These are phyloP conservation scores for Cygnus atratus DNA, from an alignment of 2,113 vertebrate species.

Conservation along the genomic window DNA sequence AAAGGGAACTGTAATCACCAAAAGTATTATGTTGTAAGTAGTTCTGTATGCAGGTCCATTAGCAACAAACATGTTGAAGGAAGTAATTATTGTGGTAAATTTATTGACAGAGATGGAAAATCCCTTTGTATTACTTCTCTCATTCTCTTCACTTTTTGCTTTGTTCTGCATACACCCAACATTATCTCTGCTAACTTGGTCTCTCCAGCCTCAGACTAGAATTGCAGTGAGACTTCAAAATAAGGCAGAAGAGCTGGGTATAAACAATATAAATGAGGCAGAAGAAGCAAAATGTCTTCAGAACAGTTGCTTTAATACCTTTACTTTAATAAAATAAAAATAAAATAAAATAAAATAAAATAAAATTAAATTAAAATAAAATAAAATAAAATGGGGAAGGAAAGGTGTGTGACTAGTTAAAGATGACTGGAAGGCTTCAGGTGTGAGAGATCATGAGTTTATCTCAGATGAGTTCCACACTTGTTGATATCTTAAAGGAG, in stretches of 20 bases:
- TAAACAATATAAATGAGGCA: neutral
- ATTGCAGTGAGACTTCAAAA: neutral
- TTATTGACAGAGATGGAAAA: conserved; percentile 65
- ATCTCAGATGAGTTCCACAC: neutral
- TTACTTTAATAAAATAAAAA: neutral
- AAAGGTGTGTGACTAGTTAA: neutral
- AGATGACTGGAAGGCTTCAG: neutral
- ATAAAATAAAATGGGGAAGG: neutral
- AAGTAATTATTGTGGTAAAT: conserved; percentile 58
- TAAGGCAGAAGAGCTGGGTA: neutral
- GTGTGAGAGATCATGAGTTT: neutral
- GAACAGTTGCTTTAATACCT: neutral
- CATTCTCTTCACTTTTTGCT: conserved; percentile 42
- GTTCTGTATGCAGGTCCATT: conserved; percentile 19
- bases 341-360: neutral
- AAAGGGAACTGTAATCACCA: neutral
- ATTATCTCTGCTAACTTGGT: neutral
- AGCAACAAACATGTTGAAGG: conserved; percentile 11
- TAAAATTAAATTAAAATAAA: neutral
- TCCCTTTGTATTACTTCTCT: conserved; percentile 58
- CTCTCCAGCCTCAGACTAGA: neutral
- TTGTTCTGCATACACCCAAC: neutral
- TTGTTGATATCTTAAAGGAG: neutral
- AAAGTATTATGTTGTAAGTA: neutral
- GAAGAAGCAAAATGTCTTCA: neutral